Base-by-base conservation (phyloP, 2,888 invertebrate genomes). In the Nemotelus nigrinus region DNA sequence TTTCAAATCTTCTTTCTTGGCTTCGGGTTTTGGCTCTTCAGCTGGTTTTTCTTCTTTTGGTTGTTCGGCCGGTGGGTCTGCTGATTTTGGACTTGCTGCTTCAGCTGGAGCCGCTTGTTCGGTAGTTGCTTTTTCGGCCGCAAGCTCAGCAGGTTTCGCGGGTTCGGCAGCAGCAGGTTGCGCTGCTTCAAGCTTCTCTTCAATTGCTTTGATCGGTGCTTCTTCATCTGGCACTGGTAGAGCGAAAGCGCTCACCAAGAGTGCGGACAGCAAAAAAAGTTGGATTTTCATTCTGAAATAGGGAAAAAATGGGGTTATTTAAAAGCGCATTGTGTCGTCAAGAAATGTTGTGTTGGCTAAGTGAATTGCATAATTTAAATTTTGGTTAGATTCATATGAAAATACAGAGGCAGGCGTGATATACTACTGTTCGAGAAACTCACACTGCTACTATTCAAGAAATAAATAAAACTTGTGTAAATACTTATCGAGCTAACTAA, bases 201-300 rank as follows among this genome's bases (percentile, higher is more conserved):
- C 84, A 77, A 81, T 80, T 58, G 83, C 81, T 70, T 80, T 79
- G n/a, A 82, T 79, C 2, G 82, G 81, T 67, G 85, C 82, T 76
- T 85, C 85, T 80, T 85, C 85, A 81, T 86, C 86, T 77, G 86
- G 86, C 25, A 86, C 81, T 7, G 86, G 86, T n/a, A 83, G 80
- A 70, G 84, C 80, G 57, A 84, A 83, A 8, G 82, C 85, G 80
- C 83, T 81, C 77, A 82, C 83, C 78, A 84, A 83, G 75, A 85
- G 81, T 67, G 83, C 83, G 79, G 84, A 82, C 74, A 85, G 78
- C 70, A 85, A 83, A 78, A 84, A 81, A 79, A 86, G 80, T 82
- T 85, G 85, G 80, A 83, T 84, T 82, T 86, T 85, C 86, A 86
- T 85, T 82, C 84, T 85, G 81, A 60, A 67, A 67, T n/a, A 7